Conservation (phyloP, 2,113 vertebrate genomes). For the Pitta sordida region DNA sequence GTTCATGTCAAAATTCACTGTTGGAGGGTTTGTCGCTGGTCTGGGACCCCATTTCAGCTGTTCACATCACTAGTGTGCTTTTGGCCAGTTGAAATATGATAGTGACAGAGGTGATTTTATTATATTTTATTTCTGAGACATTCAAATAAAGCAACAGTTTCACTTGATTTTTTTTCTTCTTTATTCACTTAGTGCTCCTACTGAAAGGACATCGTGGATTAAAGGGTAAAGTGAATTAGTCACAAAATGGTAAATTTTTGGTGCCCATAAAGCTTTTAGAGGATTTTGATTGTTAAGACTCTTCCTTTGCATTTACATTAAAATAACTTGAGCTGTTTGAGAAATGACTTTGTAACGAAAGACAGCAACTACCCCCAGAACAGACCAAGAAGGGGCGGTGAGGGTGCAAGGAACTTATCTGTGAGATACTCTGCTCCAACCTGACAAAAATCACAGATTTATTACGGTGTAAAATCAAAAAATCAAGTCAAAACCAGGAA, state of each 20-base stretch:
- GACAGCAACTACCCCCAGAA: not conserved
- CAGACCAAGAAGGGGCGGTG: not conserved
- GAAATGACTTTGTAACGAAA: not conserved
- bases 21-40: not conserved
- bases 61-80: not conserved
- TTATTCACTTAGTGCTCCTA: not conserved
- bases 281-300: not conserved
- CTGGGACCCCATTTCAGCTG: not conserved
- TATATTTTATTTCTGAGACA: not conserved
- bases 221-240: not conserved
- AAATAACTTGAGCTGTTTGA: not conserved
- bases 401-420: not conserved
- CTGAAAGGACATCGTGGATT: not conserved
- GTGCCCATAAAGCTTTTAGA: not conserved
- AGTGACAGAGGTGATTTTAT: not conserved
- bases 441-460: not conserved
- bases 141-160: not conserved
- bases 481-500: not conserved
- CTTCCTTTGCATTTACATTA: not conserved
- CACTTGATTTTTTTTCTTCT: not conserved
- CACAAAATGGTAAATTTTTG: not conserved
- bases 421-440: not conserved
- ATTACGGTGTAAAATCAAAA: not conserved
- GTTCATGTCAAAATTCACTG: not conserved
- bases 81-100: accelerated